Conservation (phyloP, 2,888 invertebrate genomes). For the Ecdyonurus torrentis region DNA sequence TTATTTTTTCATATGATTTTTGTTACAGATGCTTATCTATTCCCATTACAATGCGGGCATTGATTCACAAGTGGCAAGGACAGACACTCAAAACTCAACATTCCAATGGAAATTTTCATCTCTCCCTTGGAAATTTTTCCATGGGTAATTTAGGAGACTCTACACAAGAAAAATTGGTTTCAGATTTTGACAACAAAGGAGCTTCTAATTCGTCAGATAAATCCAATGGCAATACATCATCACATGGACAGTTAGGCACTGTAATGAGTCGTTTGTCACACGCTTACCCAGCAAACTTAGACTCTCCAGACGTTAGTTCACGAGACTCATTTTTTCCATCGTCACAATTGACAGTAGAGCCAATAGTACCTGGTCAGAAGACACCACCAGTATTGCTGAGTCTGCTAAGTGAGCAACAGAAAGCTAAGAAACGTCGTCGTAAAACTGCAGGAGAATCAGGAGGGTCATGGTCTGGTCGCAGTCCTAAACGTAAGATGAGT, state of each 20-base stretch:
- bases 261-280: constrained; percentile 10
- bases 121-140: constrained; percentile 27
- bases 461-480: constrained; percentile 36
- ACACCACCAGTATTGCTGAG: constrained; percentile 30
- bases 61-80: constrained; percentile 73
- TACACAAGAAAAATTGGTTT: constrained; percentile 8
- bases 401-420: constrained; percentile 22
- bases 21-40: constrained; percentile 60
- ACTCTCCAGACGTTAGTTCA: constrained; percentile 8
- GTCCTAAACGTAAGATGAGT: constrained; percentile 40
- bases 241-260: constrained; percentile 7
- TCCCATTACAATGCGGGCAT: constrained; percentile 72
- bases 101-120: constrained; percentile 43
- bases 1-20: too few species aligned
- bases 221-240: constrained; percentile 8
- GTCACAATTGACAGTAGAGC: constrained; percentile 18
- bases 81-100: constrained; percentile 36
- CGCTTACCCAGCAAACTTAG: constrained; percentile 8
- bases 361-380: constrained; percentile 22
- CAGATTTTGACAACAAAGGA: constrained; percentile 10
- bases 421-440: constrained; percentile 29
- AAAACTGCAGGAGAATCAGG: constrained; percentile 31
- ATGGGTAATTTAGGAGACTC: constrained; percentile 10
- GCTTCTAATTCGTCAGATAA: constrained; percentile 2
- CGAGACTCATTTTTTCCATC: constrained; percentile 9